phyloP scores from a whole-genome alignment of 1,140 invertebrate species.

The Colletes latitarsis region DNA sequence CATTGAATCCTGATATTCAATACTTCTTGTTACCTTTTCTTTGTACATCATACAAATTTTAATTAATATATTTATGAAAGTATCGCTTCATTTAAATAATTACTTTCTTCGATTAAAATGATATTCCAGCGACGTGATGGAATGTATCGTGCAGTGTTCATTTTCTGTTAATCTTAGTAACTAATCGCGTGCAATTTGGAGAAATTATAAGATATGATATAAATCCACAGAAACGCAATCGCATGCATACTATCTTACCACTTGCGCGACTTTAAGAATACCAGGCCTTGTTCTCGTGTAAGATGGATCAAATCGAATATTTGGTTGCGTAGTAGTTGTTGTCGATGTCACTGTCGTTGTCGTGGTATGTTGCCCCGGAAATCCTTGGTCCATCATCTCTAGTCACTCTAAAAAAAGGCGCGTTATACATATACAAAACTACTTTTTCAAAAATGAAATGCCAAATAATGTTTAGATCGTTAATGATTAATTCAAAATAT shows the following conservation, averaged over 20 bases:
- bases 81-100: too few species aligned
- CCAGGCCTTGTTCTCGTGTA: constrained; percentile 89
- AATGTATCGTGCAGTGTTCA: too few species aligned
- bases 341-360: constrained; percentile 86
- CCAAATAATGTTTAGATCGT: too few species aligned
- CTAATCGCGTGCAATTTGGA: not conserved
- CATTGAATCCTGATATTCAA: too few species aligned
- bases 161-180: not conserved
- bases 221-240: not conserved
- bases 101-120: too few species aligned
- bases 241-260: constrained; percentile 84
- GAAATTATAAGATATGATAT: not conserved
- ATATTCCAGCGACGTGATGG: too few species aligned
- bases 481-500: too few species aligned
- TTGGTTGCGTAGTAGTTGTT: constrained; percentile 85
- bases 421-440: too few species aligned
- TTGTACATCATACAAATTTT: too few species aligned
- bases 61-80: too few species aligned
- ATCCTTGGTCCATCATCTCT: constrained; percentile 83
- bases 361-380: constrained; percentile 85
- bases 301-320: constrained; percentile 86
- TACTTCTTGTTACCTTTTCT: too few species aligned
- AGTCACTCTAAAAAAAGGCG: constrained; percentile 30
- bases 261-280: constrained; percentile 88
- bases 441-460: too few species aligned